Evolutionary conservation across 2,797 vertebrate species (phyloP).

Genomic region (Danio choprae): DNA sequence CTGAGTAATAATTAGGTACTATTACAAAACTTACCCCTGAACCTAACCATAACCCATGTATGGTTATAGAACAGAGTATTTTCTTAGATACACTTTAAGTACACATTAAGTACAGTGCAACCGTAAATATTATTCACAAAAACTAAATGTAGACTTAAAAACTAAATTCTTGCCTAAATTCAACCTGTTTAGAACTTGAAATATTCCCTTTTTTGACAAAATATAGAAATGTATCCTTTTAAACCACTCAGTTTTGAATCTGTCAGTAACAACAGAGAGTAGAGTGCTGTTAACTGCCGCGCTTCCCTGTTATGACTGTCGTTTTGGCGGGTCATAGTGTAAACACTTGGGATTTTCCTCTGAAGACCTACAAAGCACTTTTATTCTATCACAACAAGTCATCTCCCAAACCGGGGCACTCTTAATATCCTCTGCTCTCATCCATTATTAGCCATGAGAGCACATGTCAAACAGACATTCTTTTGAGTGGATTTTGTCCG

Average conservation of each 20-base stretch:
- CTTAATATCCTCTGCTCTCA: constrained; percentile 57
- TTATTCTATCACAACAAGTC: constrained; percentile 60
- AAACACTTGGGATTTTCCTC: constrained; percentile 63
- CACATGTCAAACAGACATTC: constrained; percentile 61
- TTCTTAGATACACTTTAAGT: too few relatives aligned
- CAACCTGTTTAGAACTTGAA: background rate
- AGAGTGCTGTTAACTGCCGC: constrained; percentile 50
- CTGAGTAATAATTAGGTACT: too few relatives aligned
- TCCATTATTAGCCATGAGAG: constrained; percentile 62
- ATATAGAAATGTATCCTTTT: constrained; percentile 3
- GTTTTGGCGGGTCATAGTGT: constrained; percentile 48
- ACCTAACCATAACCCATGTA: too few relatives aligned
- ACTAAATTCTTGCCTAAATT: background rate
- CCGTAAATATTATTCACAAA: too few relatives aligned
- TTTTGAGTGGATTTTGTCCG: constrained; percentile 43
- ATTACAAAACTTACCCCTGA: too few relatives aligned
- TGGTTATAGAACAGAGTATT: too few relatives aligned
- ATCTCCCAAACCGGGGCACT: constrained; percentile 55
- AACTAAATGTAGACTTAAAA: too few relatives aligned
- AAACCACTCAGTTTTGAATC: constrained; percentile 30
- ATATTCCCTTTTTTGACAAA: background rate
- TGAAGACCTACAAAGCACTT: constrained; percentile 57
- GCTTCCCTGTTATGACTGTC: constrained; percentile 54
- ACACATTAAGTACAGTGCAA: too few relatives aligned
- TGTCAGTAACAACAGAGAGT: constrained; percentile 27